phyloP scores from a whole-genome alignment of 2,113 vertebrate species.

The Callionymus lyra region DNA sequence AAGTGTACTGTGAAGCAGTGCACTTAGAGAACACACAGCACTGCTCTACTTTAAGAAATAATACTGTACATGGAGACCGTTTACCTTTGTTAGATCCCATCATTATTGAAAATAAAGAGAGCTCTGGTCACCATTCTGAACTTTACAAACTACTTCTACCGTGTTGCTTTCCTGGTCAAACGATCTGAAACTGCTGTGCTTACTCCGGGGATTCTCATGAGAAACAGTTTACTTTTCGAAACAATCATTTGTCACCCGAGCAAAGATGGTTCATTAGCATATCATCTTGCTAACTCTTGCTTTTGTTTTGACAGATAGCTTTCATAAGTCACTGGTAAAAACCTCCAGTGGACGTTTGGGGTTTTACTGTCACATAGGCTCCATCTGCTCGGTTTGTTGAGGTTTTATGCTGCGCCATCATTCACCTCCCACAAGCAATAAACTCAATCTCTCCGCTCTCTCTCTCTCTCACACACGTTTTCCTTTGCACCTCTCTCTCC shows the following conservation, averaged over 20 bases:
- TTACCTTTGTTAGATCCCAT: background rate
- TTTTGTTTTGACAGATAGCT: conserved; percentile 72
- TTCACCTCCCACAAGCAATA: conserved; percentile 71
- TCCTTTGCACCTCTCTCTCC: conserved; percentile 17
- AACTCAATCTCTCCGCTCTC: conserved; percentile 49
- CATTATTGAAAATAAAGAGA: background rate
- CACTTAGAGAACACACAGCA: too few species aligned
- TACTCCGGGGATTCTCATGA: conserved; percentile 32
- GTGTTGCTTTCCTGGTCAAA: conserved; percentile 19
- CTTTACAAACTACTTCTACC: conserved; percentile 29
- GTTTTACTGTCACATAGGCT: conserved; percentile 72
- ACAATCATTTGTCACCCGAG: conserved; percentile 56
- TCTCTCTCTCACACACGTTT: conserved; percentile 16
- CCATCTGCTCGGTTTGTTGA: conserved; percentile 68
- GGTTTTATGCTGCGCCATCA: conserved; percentile 67
- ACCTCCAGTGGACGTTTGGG: conserved; percentile 66
- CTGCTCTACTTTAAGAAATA: conserved; percentile 3
- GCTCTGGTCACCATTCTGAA: conserved; percentile 22
- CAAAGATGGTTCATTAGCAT: conserved; percentile 65
- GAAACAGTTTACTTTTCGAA: conserved; percentile 61
- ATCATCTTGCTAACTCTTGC: conserved; percentile 59
- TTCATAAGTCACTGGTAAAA: conserved; percentile 73
- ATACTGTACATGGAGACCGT: conserved; percentile 4
- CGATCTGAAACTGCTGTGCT: conserved; percentile 27
- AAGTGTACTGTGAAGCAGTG: too few species aligned